Evolutionary conservation across 2,113 vertebrate genomes (phyloP).

Genomic region (Gopherus evgoodei): DNA sequence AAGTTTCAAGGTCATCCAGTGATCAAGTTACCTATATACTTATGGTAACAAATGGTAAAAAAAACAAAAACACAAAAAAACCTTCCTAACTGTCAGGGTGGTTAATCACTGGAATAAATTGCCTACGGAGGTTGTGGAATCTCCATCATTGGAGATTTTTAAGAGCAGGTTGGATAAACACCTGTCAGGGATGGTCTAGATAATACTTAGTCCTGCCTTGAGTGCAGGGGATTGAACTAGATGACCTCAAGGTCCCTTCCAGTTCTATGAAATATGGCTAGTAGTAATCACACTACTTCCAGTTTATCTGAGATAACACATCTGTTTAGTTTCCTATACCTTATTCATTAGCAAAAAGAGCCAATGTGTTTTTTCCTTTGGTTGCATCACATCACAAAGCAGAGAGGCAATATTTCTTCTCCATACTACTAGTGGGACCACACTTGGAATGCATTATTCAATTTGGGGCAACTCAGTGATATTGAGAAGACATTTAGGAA

Average conservation of each 20-base stretch:
- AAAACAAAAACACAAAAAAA: no score
- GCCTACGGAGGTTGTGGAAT: no score
- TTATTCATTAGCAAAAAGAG: constrained; percentile 35
- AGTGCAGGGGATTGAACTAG: no score
- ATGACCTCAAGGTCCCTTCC: no score
- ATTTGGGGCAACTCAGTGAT: background rate
- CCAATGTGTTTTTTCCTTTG: background rate
- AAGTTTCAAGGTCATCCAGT: constrained; percentile 41
- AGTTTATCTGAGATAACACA: constrained; percentile 11
- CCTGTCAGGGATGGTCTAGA: no score
- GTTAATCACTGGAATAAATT: no score
- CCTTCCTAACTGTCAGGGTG: no score
- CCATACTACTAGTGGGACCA: background rate
- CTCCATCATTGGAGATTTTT: no score
- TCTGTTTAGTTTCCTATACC: constrained; percentile 21
- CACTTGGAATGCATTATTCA: background rate
- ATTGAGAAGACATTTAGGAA: constrained; percentile 27
- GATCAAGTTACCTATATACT: background rate
- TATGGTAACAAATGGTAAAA: background rate
- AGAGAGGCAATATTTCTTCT: constrained; percentile 26
- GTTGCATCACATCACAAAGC: background rate
- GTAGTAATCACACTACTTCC: background rate
- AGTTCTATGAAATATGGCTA: background rate
- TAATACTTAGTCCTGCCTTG: no score
- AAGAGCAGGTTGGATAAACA: no score